These are phyloP conservation scores for Exocentrus adspersus DNA, from an alignment of 2,888 invertebrate species.

Conservation along the genomic window DNA sequence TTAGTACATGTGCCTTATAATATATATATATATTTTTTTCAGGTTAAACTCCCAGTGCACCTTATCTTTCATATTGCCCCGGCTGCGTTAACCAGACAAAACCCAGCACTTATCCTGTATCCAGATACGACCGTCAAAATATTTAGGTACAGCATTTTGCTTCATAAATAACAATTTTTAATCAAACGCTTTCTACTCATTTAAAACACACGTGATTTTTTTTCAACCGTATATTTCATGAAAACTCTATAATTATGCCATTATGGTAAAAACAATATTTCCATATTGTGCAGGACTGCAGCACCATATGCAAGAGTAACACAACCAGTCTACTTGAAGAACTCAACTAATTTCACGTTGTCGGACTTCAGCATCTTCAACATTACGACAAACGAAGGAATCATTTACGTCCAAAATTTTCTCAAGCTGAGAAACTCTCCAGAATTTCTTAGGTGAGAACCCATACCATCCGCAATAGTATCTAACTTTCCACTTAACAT, in stretches of 20 bases:
- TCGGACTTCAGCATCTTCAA: constrained; percentile 61
- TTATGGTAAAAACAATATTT: neutral
- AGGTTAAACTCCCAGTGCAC: constrained; percentile 48
- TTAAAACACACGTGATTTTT: neutral
- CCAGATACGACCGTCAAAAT: constrained; percentile 47
- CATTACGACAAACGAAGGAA: constrained; percentile 68
- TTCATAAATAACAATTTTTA: too few species aligned
- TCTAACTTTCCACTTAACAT: neutral
- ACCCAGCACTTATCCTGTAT: constrained; percentile 40
- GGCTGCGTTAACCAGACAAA: constrained; percentile 35
- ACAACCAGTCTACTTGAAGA: constrained; percentile 59
- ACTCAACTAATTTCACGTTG: constrained; percentile 44
- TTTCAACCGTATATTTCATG: too few species aligned
- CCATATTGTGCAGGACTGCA: constrained; percentile 60
- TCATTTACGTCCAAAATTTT: constrained; percentile 68
- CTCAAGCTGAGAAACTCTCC: constrained; percentile 61
- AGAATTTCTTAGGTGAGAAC: constrained; percentile 61
- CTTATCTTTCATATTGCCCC: constrained; percentile 42
- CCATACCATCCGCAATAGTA: too few species aligned
- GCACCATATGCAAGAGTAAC: constrained; percentile 63
- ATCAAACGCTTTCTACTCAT: too few species aligned
- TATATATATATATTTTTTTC: constrained; percentile 39
- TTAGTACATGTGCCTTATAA: too few species aligned
- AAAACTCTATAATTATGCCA: too few species aligned
- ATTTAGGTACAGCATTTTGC: constrained; percentile 47